These are phyloP conservation scores for Lapara coniferarum DNA, from an alignment of 2,888 invertebrate genomes.

Conservation along the genomic window DNA sequence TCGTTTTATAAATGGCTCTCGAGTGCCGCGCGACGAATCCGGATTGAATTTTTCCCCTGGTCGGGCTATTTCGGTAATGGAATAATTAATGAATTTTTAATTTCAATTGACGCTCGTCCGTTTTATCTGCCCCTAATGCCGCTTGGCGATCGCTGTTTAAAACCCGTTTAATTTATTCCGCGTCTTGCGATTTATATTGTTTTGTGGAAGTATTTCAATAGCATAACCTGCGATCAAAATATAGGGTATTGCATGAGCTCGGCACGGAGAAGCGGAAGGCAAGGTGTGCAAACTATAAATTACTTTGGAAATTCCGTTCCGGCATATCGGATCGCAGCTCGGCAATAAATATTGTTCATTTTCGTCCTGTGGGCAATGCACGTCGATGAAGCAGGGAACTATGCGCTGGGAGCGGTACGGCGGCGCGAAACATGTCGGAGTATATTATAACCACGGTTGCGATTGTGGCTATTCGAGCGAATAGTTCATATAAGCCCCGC, in stretches of 20 bases:
- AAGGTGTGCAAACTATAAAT: constrained; percentile 76
- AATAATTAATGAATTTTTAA: constrained; percentile 48
- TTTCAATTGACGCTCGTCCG: constrained; percentile 34
- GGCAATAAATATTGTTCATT: constrained; percentile 79
- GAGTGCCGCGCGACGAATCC: constrained; percentile 44
- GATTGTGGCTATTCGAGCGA: constrained; percentile 24
- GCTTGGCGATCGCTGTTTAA: background rate
- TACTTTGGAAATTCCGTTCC: constrained; percentile 72
- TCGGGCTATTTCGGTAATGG: constrained; percentile 43
- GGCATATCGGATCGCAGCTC: constrained; percentile 65
- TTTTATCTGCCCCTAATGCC: constrained; percentile 3
- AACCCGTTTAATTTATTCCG: background rate
- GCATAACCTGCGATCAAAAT: constrained; percentile 41
- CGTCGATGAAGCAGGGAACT: constrained; percentile 60
- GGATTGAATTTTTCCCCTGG: constrained; percentile 51
- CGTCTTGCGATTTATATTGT: constrained; percentile 3
- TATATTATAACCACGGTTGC: constrained; percentile 34
- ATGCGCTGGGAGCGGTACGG: constrained; percentile 34
- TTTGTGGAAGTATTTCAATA: constrained; percentile 14
- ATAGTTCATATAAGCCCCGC: constrained; percentile 37
- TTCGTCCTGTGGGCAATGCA: constrained; percentile 71
- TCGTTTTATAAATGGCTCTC: constrained; percentile 57
- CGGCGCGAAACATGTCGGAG: constrained; percentile 6
- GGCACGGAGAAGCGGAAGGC: constrained; percentile 46
- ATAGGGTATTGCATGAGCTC: constrained; percentile 36